A percentile compares a stretch with the other conserved stretches of the same genome.
These are phyloP conservation scores for Cantharis flavilabris DNA, from an alignment of 2,888 invertebrate species.

Conservation along the genomic window DNA sequence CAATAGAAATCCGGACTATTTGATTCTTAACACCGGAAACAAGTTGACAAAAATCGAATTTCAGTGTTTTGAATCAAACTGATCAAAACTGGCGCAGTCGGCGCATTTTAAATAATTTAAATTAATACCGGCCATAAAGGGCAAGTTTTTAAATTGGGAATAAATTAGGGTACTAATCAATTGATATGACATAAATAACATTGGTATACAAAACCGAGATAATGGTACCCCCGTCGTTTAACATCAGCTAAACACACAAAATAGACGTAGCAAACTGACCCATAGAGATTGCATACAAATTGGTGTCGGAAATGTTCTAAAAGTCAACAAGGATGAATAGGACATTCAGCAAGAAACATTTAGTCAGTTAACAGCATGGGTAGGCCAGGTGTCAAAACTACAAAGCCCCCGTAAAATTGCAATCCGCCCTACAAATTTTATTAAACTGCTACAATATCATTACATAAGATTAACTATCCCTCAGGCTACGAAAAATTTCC, in stretches of 20 bases:
- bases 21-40: constrained; percentile 27
- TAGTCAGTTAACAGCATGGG: constrained; percentile 51
- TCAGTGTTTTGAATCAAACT: not conserved
- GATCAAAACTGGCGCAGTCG: not conserved
- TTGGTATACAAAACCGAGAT: constrained; percentile 19
- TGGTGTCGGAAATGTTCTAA: constrained; percentile 35
- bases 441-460: constrained; percentile 29
- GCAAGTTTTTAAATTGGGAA: not conserved
- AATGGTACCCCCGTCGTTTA: constrained; percentile 27
- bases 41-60: constrained; percentile 15
- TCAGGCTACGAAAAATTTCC: not conserved
- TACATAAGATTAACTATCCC: constrained; percentile 15
- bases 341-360: constrained; percentile 37
- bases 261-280: constrained; percentile 24
- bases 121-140: not conserved
- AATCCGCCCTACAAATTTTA: constrained; percentile 45
- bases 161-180: not conserved
- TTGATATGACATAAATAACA: constrained; percentile 14
- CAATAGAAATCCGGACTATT: constrained; percentile 21
- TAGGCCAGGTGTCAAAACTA: constrained; percentile 53
- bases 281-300: constrained; percentile 30
- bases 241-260: constrained; percentile 29
- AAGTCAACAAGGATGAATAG: constrained; percentile 41
- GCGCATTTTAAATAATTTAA: not conserved
- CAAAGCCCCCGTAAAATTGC: constrained; percentile 51